Evolutionary conservation across 2,888 invertebrate species (phyloP), one percentile per base, ranked within the genome.

Genomic region (Malthinus flaveolus): DNA sequence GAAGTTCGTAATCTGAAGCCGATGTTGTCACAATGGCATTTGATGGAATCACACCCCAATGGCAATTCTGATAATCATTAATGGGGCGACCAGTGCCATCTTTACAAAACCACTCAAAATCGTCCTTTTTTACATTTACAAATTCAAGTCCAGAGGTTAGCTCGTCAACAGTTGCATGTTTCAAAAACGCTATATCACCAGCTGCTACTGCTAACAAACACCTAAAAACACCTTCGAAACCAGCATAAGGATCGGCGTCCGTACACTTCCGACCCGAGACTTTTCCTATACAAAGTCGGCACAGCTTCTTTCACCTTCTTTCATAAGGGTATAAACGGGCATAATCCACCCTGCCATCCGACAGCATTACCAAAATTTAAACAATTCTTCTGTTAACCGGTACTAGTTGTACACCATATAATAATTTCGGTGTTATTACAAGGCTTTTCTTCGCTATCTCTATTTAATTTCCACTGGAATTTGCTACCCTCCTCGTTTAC

Each of bases 341-440:
- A 94, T 85, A 57, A 93, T 88, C 97, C 97, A 97, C 49, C 97
- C 96, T 34, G 97, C 95, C 66, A 94, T 83, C 86, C 80, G 0
- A 90, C 80, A 1, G 89, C 88, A 62, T 79, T 83, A 0, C 89
- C 83, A 64, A 96, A 85, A 64, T 88, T 89, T 59, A 83, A 79
- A 76, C 97, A 97, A 81, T 97, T 97, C 54, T 83, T 82, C 68
- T 89, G 88, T 73, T 96, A 97, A 7, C 84, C 84, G 31, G 80
- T 68, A 47, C 87, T 92, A 15, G 90, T 87, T 0, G 94, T 93
- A 76, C 97, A 97, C 95, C 96, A 97, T 23, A 84, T 81, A 3
- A 87, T 75, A 8, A 39, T 46, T n/a, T 54, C 46, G 7, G 33
- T 45, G 7, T 46, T 36, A 12, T 51, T 36, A 12, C 12, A 1